phyloP scores from a whole-genome alignment of 2,888 invertebrate species.

The Amphipyra tragopoginis region DNA sequence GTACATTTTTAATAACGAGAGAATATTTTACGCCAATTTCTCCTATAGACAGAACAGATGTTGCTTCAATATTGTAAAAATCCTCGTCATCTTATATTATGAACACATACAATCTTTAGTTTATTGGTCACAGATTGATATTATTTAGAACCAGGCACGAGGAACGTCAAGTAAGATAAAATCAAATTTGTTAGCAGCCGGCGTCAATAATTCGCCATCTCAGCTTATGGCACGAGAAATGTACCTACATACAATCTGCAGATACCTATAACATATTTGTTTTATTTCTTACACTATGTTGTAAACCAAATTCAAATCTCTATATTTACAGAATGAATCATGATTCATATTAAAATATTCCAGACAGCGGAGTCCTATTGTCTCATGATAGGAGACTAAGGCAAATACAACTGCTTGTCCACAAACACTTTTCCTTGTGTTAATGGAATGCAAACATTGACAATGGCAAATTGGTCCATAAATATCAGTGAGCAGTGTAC shows the following conservation, averaged over 20 bases:
- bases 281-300: conserved; percentile 5
- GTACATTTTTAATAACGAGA: conserved; percentile 23
- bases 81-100: conserved; percentile 18
- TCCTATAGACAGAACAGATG: conserved; percentile 21
- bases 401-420: conserved; percentile 59
- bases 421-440: conserved; percentile 65
- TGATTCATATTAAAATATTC: background rate
- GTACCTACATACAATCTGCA: conserved; percentile 57
- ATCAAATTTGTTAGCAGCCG: conserved; percentile 68
- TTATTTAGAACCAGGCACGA: conserved; percentile 33
- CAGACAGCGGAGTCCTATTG: conserved; percentile 20
- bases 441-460: conserved; percentile 73
- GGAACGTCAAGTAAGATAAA: conserved; percentile 54
- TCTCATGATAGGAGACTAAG: conserved; percentile 33
- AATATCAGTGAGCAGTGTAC: conserved; percentile 62
- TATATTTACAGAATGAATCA: background rate
- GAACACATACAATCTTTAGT: conserved; percentile 24
- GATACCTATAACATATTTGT: conserved; percentile 46
- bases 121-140: conserved; percentile 37
- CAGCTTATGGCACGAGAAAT: conserved; percentile 56
- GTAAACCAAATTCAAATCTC: background rate
- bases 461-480: conserved; percentile 68
- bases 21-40: conserved; percentile 21
- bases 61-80: conserved; percentile 29
- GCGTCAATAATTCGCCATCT: conserved; percentile 63